Base-by-base conservation (phyloP, 64 coral and sea anemone genomes). In the Astreopora myriophthalma region DNA sequence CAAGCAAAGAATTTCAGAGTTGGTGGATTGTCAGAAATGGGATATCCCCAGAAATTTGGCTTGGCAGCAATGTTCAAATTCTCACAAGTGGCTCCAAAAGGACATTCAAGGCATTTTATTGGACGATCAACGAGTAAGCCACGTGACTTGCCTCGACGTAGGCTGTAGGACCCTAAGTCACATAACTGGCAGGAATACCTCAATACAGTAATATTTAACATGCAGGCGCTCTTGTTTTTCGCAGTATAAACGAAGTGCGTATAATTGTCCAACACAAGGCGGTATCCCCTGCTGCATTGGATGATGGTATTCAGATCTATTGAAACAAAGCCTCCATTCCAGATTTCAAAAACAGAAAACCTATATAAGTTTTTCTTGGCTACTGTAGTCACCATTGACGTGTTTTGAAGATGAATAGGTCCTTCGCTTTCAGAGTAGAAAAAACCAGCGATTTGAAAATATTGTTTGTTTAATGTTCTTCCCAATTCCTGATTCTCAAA, bases 41-140 rank as follows among this genome's bases (percentile, higher is more conserved):
- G 4, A 67, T 92, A 92, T 1, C 94, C 94, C 82, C 85, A 93
- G 39, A 79, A 93, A 49, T 87, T 87, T 52, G 34, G 12, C 49
- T 87, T 93, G 11, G 91, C 57, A 71, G 0, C 40, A 10, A 93
- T 69, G 69, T 73, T 73, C 3, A 27, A 80, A 3, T 61, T 3
- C 3, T 60, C 36, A 26, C 91, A 87, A n/a, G 8, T 61, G 67
- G 91, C 84, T 79, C 91, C 91, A 32, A 72, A 94, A 39, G 92
- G 92, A 38, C 92, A 94, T 22, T 44, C 44, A 9, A 73, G 58
- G 70, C 92, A 88, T 39, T 81, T 1, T 24, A 82, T 52, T 62
- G 7, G 6, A 7, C 31, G 29, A 38, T 30, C 28, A 23, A 58
- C 26, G 1, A 42, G 1, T 9, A 72, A 23, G 7, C 91, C 75